phyloP scores from a whole-genome alignment of 2,888 invertebrate genomes.

The Drosophila lacicola region DNA sequence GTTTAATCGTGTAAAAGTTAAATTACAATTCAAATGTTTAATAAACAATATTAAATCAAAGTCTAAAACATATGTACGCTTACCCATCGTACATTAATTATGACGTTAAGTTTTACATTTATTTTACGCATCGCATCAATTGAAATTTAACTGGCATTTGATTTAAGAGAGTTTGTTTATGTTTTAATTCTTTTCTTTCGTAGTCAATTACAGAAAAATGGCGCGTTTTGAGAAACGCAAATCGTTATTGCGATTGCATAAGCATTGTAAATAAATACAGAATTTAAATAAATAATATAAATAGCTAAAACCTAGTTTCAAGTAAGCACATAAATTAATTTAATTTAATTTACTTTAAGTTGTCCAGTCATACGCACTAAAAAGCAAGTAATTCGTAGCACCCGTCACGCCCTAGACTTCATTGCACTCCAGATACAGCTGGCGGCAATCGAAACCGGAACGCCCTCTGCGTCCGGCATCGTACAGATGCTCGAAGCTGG shows the following conservation, averaged over 20 bases:
- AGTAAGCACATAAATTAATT: constrained; percentile 78
- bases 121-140: neutral
- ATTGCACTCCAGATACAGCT: constrained; percentile 94
- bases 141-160: constrained; percentile 1
- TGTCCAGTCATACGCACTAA: constrained; percentile 65
- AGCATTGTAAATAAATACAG: constrained; percentile 66
- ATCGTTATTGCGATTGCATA: constrained; percentile 20
- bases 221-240: constrained; percentile 31
- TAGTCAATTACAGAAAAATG: constrained; percentile 38
- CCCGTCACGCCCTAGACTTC: constrained; percentile 88
- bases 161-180: constrained; percentile 13
- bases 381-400: constrained; percentile 14
- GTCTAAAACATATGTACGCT: too few relatives aligned
- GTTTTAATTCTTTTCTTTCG: constrained; percentile 30
- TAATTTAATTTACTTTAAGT: constrained; percentile 72
- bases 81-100: too few relatives aligned
- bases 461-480: constrained; percentile 95
- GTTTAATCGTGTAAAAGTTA: neutral
- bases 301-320: constrained; percentile 70
- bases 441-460: constrained; percentile 93
- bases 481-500: constrained; percentile 91
- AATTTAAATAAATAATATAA: constrained; percentile 77
- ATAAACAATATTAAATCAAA: neutral
- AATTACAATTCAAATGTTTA: constrained; percentile 1
- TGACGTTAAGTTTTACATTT: too few relatives aligned